phyloP scores from a whole-genome alignment of 2,888 invertebrate genomes.

The Graphium colonna region DNA sequence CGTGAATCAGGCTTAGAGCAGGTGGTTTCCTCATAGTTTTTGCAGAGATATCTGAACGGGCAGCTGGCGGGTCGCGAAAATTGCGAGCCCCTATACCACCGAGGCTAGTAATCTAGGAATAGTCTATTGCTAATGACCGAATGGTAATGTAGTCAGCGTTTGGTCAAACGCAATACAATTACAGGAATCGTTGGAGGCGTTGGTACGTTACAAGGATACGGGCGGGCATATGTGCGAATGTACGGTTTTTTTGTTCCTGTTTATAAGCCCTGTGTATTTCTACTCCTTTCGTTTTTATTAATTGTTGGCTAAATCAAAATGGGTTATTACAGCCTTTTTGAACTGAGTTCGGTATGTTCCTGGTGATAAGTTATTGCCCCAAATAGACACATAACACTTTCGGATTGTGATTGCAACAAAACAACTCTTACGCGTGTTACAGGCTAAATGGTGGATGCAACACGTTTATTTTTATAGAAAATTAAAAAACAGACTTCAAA shows the following conservation, averaged over 20 bases:
- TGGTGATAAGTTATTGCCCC: no score
- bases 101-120: slow-evolving; percentile 73
- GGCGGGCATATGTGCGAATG: slow-evolving; percentile 55
- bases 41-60: slow-evolving; percentile 59
- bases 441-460: no score
- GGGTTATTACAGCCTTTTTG: no score
- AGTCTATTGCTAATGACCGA: slow-evolving; percentile 73
- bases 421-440: no score
- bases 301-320: no score
- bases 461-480: no score
- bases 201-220: slow-evolving; percentile 55
- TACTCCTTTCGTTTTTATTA: background rate
- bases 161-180: slow-evolving; percentile 62
- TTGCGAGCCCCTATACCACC: slow-evolving; percentile 72
- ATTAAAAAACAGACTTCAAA: no score
- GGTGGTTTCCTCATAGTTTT: slow-evolving; percentile 71
- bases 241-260: slow-evolving; percentile 14
- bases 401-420: no score
- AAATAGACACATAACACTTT: no score
- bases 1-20: slow-evolving; percentile 52
- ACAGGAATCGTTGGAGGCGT: slow-evolving; percentile 58
- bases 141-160: slow-evolving; percentile 64
- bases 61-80: slow-evolving; percentile 67
- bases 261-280: background rate
- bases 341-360: no score